These are phyloP conservation scores for Busseola fusca DNA, from an alignment of 2,888 invertebrate genomes.

Conservation along the genomic window DNA sequence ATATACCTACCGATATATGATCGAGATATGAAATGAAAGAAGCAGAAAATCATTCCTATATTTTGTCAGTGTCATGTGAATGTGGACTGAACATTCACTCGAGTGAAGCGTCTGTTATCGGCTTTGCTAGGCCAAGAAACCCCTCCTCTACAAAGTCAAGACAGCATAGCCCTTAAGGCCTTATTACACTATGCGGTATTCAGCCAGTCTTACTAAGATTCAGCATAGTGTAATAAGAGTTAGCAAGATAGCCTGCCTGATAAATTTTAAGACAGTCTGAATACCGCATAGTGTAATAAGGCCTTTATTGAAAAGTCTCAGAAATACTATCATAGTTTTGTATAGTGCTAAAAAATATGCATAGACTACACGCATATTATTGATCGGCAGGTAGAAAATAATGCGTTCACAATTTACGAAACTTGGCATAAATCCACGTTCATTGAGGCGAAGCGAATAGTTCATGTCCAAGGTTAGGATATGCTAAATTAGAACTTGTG, in stretches of 20 bases:
- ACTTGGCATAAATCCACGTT: slow-evolving; percentile 48
- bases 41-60: neutral
- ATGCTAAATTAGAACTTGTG: slow-evolving; percentile 33
- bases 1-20: neutral
- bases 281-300: no score
- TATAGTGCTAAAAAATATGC: neutral
- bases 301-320: neutral
- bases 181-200: no score
- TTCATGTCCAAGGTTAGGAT: slow-evolving; percentile 40
- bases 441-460: slow-evolving; percentile 5
- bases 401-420: slow-evolving; percentile 10
- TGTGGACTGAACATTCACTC: neutral
- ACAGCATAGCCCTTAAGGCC: neutral
- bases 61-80: no score
- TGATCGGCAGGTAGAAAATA: neutral
- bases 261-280: no score
- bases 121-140: neutral
- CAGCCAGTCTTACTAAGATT: no score
- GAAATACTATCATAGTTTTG: neutral
- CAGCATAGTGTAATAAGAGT: no score
- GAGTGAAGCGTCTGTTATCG: neutral
- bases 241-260: no score
- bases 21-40: neutral
- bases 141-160: neutral
- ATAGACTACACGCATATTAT: slow-evolving; percentile 18